A percentile compares a stretch with the other conserved stretches of the same genome.
phyloP scores from a whole-genome alignment of 1,140 invertebrate species.

The Brachionus koreanus region DNA sequence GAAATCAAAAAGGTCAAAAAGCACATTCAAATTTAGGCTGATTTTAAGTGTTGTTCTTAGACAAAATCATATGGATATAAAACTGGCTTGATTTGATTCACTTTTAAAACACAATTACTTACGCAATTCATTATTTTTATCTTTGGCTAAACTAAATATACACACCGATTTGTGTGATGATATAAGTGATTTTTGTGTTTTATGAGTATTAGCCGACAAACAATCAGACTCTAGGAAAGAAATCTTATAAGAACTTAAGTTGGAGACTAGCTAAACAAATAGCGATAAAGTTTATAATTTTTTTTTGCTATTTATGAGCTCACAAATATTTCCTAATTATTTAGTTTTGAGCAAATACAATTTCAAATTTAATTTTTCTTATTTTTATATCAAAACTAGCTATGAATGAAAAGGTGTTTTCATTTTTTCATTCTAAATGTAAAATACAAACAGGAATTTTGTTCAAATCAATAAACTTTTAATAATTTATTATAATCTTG shows the following conservation, averaged over 20 bases:
- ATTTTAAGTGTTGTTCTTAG: no score
- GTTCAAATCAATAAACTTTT: not conserved
- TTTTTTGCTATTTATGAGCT: not conserved
- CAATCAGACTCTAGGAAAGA: not conserved
- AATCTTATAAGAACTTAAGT: not conserved
- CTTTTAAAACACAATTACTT: no score
- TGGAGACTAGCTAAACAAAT: not conserved
- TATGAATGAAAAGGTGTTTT: no score
- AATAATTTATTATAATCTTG: not conserved
- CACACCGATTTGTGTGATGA: not conserved
- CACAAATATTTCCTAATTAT: not conserved
- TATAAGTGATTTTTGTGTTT: not conserved
- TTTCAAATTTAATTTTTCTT: not conserved
- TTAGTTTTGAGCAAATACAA: not conserved
- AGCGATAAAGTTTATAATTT: not conserved
- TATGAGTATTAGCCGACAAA: not conserved
- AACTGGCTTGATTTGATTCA: no score
- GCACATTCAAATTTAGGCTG: no score
- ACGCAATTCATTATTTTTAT: no score
- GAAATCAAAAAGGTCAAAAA: not conserved
- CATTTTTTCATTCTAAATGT: no score
- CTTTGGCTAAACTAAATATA: not conserved
- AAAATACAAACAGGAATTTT: not conserved
- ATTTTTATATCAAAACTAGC: no score
- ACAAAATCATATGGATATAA: no score